Conservation (phyloP, 2,888 invertebrate species). For the Cataglyphis altisquamis region DNA sequence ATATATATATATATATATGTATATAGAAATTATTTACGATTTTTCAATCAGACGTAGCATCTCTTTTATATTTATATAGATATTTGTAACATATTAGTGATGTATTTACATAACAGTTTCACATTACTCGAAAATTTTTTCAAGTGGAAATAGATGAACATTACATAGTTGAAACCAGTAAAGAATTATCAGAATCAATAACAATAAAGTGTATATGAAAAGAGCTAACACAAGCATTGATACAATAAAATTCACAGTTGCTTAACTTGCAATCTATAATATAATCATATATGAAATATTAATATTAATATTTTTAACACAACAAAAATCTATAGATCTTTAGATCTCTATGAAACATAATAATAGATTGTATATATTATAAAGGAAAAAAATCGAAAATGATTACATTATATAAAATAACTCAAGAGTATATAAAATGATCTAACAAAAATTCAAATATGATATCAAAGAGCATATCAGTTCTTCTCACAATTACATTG, state of each 20-base stretch:
- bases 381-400: neutral
- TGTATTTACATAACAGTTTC: conserved; percentile 8
- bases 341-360: neutral
- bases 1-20: neutral
- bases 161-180: conserved; percentile 83
- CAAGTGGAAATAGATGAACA: conserved; percentile 76
- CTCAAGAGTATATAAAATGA: conserved; percentile 9
- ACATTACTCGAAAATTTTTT: conserved; percentile 80
- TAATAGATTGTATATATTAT: neutral
- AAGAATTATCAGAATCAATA: conserved; percentile 79
- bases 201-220: conserved; percentile 79
- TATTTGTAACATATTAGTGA: neutral
- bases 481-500: conserved; percentile 14
- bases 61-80: conserved; percentile 1
- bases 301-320: neutral
- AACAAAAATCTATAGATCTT: neutral
- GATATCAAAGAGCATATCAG: neutral
- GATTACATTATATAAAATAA: neutral
- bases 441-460: neutral
- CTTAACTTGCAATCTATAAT: conserved; percentile 9
- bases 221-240: conserved; percentile 82
- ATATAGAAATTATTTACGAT: neutral
- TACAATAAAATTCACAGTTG: conserved; percentile 34
- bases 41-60: conserved; percentile 51
- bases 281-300: conserved; percentile 13